Evolutionary conservation across 1,140 invertebrate genomes (phyloP).

Genomic region (Drosophila melanogaster): Release_6_plus_ISO1_MT NT_033777.3:6722501-6723000

Average conservation of each 20-base stretch:
- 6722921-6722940: constrained; percentile 61
- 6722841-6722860: constrained; percentile 23
- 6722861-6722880: constrained; percentile 70
- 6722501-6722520: constrained; percentile 55
- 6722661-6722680: no score
- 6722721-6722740: constrained; percentile 17
- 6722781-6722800: constrained; percentile 79
- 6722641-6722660: no score
- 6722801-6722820: constrained; percentile 66
- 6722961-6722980: constrained; percentile 34
- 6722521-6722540: constrained; percentile 29
- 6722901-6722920: constrained; percentile 48
- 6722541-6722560: no score
- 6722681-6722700: no score
- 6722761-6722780: constrained; percentile 54
- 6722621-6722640: no score
- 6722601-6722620: no score
- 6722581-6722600: no score
- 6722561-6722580: no score
- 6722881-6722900: constrained; percentile 84
- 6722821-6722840: constrained; percentile 12
- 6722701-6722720: not conserved
- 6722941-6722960: constrained; percentile 37
- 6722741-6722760: constrained; percentile 49
- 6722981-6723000: constrained; percentile 75